Evolutionary conservation across 2,888 invertebrate species (phyloP).

Genomic region (Heteromurus nitidus): DNA sequence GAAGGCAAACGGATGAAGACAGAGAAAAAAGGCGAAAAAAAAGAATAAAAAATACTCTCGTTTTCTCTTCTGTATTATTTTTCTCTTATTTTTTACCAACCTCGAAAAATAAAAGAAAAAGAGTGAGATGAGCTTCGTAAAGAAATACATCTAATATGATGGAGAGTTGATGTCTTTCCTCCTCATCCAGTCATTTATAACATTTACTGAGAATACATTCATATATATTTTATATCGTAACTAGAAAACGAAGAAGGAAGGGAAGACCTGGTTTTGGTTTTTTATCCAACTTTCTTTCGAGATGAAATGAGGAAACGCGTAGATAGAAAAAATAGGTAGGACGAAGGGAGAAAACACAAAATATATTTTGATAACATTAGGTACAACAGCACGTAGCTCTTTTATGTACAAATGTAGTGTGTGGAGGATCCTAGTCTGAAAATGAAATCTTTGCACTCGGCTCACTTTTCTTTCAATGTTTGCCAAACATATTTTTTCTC

Average conservation of each 20-base stretch:
- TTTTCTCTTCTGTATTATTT: background rate
- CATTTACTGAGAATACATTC: background rate
- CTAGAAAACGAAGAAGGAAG: too few relatives aligned
- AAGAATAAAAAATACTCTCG: slow-evolving; percentile 10
- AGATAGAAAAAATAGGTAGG: background rate
- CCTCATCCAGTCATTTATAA: slow-evolving; percentile 1
- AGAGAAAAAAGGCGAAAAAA: slow-evolving; percentile 7
- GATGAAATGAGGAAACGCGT: slow-evolving; percentile 21
- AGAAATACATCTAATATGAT: slow-evolving; percentile 4
- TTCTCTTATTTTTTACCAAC: background rate
- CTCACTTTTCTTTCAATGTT: slow-evolving; percentile 43
- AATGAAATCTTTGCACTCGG: slow-evolving; percentile 54
- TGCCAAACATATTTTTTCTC: slow-evolving; percentile 42
- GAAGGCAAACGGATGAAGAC: too few relatives aligned
- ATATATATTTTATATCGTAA: background rate
- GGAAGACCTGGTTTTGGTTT: too few relatives aligned
- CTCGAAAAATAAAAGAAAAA: slow-evolving; percentile 6
- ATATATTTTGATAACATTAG: slow-evolving; percentile 23
- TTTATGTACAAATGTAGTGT: slow-evolving; percentile 35
- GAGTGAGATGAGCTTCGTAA: slow-evolving; percentile 7
- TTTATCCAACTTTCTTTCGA: slow-evolving; percentile 18
- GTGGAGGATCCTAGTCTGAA: too few relatives aligned
- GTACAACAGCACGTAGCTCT: slow-evolving; percentile 21
- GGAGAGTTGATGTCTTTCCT: background rate
- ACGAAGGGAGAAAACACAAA: slow-evolving; percentile 8